These are phyloP conservation scores for Amiota minor DNA, from an alignment of 2,888 invertebrate genomes.

Conservation along the genomic window DNA sequence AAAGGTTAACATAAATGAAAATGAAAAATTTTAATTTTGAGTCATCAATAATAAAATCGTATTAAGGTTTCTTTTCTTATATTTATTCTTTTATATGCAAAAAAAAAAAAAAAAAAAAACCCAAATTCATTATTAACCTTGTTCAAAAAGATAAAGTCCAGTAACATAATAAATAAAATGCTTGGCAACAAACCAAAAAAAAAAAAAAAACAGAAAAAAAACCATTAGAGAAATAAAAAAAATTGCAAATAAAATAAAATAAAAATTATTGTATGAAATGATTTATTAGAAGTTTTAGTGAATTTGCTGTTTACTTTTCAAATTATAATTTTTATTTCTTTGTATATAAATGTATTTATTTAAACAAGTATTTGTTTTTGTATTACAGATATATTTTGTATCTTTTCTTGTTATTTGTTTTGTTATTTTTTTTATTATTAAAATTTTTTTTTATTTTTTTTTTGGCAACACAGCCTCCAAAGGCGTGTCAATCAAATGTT, in stretches of 20 bases:
- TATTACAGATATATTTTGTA: constrained; percentile 35
- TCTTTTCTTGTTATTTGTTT: constrained; percentile 27
- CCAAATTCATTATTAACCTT: constrained; percentile 50
- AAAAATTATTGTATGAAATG: constrained; percentile 13
- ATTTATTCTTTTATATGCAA: too few relatives aligned
- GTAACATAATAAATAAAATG: constrained; percentile 36
- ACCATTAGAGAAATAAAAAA: neutral
- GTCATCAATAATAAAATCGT: too few relatives aligned
- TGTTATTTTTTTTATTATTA: constrained; percentile 39
- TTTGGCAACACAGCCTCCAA: constrained; percentile 53
- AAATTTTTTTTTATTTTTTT: constrained; percentile 34
- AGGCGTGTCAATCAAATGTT: constrained; percentile 57
- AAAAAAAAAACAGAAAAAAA: constrained; percentile 35
- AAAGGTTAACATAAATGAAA: too few relatives aligned
- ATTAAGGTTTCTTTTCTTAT: too few relatives aligned
- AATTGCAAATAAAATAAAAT: neutral
- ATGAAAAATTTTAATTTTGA: too few relatives aligned
- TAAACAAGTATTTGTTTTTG: constrained; percentile 38
- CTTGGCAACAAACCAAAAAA: constrained; percentile 28
- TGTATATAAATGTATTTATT: constrained; percentile 7
- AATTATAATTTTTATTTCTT: constrained; percentile 16
- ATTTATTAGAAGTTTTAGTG: constrained; percentile 28
- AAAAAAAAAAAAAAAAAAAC: constrained; percentile 33
- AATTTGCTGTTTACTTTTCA: constrained; percentile 31
- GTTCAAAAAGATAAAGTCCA: constrained; percentile 56